A percentile compares a stretch with the other conserved stretches of the same genome.
Conservation (phyloP, 2,888 invertebrate species). For the Drosophila basisetae region DNA sequence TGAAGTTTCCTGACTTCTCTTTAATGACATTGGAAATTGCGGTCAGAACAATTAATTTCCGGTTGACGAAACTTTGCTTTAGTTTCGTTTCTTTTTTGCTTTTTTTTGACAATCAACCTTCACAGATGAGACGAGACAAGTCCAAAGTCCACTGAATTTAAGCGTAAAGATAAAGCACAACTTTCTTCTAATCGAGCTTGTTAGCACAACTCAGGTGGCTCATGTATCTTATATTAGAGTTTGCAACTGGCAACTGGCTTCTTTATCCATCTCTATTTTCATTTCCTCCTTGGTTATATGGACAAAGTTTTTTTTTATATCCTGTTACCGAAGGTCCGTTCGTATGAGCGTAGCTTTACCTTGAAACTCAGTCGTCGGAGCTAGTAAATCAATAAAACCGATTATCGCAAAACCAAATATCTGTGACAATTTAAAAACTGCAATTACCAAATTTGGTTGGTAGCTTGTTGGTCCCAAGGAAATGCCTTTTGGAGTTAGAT, state of each 20-base stretch:
- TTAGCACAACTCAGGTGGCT: slow-evolving; percentile 19
- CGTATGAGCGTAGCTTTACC: no score
- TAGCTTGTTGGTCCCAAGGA: background rate
- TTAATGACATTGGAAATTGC: slow-evolving; percentile 80
- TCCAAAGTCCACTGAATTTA: slow-evolving; percentile 17
- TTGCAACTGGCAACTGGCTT: slow-evolving; percentile 11
- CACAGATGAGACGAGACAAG: slow-evolving; percentile 4
- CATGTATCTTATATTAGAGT: slow-evolving; percentile 6
- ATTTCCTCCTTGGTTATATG: slow-evolving; percentile 7
- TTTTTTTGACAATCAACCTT: slow-evolving; percentile 42
- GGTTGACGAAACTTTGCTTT: slow-evolving; percentile 74
- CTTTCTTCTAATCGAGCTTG: slow-evolving; percentile 63
- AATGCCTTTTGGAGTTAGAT: background rate
- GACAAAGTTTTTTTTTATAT: background rate
- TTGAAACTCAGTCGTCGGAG: background rate
- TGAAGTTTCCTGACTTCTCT: slow-evolving; percentile 76
- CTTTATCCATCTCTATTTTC: slow-evolving; percentile 4
- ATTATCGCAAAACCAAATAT: background rate
- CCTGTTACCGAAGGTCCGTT: background rate
- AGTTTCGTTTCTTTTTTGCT: slow-evolving; percentile 38
- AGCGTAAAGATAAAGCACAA: slow-evolving; percentile 49
- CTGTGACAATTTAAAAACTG: background rate
- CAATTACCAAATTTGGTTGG: background rate
- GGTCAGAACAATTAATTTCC: slow-evolving; percentile 82
- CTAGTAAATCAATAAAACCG: background rate